phyloP scores from a whole-genome alignment of 2,888 invertebrate species.

The Trypoxylon attenuatum region DNA sequence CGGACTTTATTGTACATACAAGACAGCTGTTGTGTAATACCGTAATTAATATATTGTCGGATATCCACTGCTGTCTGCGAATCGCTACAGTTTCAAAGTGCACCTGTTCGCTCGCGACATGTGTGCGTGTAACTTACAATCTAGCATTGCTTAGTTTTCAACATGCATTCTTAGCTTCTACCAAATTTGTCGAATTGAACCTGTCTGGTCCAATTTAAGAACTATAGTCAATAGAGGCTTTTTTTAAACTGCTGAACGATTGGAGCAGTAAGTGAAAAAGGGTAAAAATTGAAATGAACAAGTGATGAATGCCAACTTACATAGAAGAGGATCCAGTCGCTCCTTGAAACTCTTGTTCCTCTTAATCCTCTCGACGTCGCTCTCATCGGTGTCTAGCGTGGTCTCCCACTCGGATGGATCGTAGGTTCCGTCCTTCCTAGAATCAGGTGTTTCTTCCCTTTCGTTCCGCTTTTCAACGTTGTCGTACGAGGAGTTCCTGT shows the following conservation, averaged over 20 bases:
- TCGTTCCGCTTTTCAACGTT: constrained; percentile 80
- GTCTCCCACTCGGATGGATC: constrained; percentile 71
- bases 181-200: too few species aligned
- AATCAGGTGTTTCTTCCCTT: constrained; percentile 65
- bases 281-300: too few species aligned
- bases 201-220: too few species aligned
- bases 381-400: constrained; percentile 76
- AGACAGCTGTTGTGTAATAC: constrained; percentile 51
- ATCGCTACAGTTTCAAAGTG: not conserved
- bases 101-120: too few species aligned
- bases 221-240: too few species aligned
- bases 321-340: constrained; percentile 83
- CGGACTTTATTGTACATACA: constrained; percentile 41
- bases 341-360: constrained; percentile 85
- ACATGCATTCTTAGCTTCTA: too few species aligned
- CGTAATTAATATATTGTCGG: constrained; percentile 32
- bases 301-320: constrained; percentile 75
- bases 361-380: constrained; percentile 70
- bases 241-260: too few species aligned
- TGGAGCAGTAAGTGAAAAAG: too few species aligned
- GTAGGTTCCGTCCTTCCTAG: constrained; percentile 61
- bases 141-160: too few species aligned
- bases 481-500: constrained; percentile 83
- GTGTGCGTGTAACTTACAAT: too few species aligned
- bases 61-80: not conserved